Evolutionary conservation across 2,888 invertebrate genomes (phyloP).

Genomic region (Heteromyza rotundicornis): DNA sequence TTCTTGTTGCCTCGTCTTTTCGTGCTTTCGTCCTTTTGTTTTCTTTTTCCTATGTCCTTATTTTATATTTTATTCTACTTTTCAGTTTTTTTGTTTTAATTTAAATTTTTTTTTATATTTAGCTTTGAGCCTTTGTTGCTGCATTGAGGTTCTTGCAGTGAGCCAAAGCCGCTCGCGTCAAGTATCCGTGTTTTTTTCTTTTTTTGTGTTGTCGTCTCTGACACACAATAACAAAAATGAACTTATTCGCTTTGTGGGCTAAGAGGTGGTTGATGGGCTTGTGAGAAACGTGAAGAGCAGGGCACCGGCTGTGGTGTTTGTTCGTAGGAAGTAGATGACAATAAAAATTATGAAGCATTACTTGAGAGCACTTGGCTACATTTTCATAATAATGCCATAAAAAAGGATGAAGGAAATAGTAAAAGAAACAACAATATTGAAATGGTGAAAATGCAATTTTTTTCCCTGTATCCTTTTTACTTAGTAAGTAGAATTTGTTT

Average conservation of each 20-base stretch:
- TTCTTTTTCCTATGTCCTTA: constrained; percentile 18
- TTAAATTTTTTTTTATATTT: neutral
- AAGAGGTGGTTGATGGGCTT: neutral
- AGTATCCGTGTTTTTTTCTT: constrained; percentile 2
- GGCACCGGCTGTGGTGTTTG: no score
- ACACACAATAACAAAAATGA: neutral
- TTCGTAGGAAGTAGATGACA: no score
- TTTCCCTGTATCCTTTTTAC: constrained; percentile 32
- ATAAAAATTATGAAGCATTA: constrained; percentile 58
- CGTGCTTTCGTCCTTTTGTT: neutral
- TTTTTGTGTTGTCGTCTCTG: neutral
- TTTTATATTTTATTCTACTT: constrained; percentile 37
- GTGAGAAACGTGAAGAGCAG: no score
- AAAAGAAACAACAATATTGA: neutral
- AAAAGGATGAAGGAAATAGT: no score
- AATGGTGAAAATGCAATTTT: constrained; percentile 14
- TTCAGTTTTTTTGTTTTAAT: constrained; percentile 22
- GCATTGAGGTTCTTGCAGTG: constrained; percentile 41
- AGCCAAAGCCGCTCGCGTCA: constrained; percentile 25
- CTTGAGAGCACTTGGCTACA: constrained; percentile 51
- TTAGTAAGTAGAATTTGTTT: no score
- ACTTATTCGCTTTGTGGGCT: constrained; percentile 14
- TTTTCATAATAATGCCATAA: neutral
- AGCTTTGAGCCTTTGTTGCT: constrained; percentile 41
- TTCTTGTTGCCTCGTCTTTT: no score